Conservation (phyloP, 2,797 vertebrate species). For the Serranus cabrilla region DNA sequence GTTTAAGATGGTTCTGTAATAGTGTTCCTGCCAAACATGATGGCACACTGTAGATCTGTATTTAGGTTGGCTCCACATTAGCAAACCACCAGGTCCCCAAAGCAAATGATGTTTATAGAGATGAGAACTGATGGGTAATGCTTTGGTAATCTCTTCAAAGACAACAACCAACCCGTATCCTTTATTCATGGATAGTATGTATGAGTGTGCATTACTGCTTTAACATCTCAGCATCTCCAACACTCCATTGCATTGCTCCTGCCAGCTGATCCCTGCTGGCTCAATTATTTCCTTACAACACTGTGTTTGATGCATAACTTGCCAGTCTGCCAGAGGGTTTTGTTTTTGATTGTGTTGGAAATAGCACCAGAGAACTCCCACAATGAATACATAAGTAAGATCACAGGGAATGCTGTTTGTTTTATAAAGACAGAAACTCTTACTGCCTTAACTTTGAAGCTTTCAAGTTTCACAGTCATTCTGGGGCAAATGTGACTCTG, state of each 20-base stretch:
- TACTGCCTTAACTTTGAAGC: neutral
- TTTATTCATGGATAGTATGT: conserved; percentile 37
- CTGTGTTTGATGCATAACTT: conserved; percentile 62
- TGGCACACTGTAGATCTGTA: conserved; percentile 16
- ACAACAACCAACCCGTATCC: conserved; percentile 15
- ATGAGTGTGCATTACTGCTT: conserved; percentile 38
- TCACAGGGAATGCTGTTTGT: conserved; percentile 46
- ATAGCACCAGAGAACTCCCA: conserved; percentile 40
- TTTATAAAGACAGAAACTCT: conserved; percentile 18
- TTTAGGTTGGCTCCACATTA: conserved; percentile 35
- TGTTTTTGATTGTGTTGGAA: conserved; percentile 60
- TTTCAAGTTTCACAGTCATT: conserved; percentile 10
- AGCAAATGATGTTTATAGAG: conserved; percentile 18
- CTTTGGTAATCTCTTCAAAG: conserved; percentile 32
- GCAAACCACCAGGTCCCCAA: conserved; percentile 12
- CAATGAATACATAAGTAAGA: conserved; percentile 50
- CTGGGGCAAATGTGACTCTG: neutral
- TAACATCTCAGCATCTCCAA: conserved; percentile 46
- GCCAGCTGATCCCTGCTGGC: conserved; percentile 66
- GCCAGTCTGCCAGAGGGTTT: conserved; percentile 45
- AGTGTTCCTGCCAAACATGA: neutral
- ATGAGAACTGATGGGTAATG: conserved; percentile 22
- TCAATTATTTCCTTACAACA: conserved; percentile 66
- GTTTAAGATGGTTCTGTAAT: conserved; percentile 32
- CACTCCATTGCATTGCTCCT: conserved; percentile 29